Percentiles rank a stretch among this genome's conserved stretches.
Evolutionary conservation across 1,140 invertebrate species (phyloP).

Genomic region (Euborellia annulipes): DNA sequence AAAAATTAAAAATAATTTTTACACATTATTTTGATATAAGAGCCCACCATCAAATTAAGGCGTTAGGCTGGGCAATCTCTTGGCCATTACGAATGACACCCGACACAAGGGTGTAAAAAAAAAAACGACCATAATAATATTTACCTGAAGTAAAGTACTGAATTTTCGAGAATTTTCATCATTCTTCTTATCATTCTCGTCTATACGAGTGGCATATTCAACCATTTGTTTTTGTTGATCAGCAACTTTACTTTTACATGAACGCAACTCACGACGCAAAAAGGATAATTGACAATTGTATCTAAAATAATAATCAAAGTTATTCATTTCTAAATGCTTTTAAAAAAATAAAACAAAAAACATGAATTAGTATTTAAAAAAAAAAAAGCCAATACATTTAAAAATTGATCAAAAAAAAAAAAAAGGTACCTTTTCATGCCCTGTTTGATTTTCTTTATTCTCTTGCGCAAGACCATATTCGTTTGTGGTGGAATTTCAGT

Average conservation of each 20-base stretch:
- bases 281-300: conserved; percentile 63
- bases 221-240: conserved; percentile 71
- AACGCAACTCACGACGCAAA: conserved; percentile 54
- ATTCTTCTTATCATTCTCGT: conserved; percentile 79
- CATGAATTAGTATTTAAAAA: background rate
- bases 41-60: too few relatives aligned
- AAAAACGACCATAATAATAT: too few relatives aligned
- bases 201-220: conserved; percentile 63
- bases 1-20: too few relatives aligned
- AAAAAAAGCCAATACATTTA: background rate
- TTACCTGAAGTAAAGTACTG: conserved; percentile 67
- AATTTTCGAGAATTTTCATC: conserved; percentile 76
- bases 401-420: conserved; percentile 7
- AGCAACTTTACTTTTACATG: conserved; percentile 56
- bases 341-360: conserved; percentile 9
- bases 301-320: conserved; percentile 25
- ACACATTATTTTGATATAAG: too few relatives aligned
- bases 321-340: too few relatives aligned
- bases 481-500: conserved; percentile 45
- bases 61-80: too few relatives aligned
- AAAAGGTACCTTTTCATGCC: conserved; percentile 57
- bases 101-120: too few relatives aligned
- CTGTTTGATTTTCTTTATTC: conserved; percentile 71
- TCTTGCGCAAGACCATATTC: conserved; percentile 67
- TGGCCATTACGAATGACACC: too few relatives aligned